Percentiles rank a stretch among this genome's conserved stretches.
Evolutionary conservation across 2,888 invertebrate genomes (phyloP).

Genomic region (Nebria brevicollis): DNA sequence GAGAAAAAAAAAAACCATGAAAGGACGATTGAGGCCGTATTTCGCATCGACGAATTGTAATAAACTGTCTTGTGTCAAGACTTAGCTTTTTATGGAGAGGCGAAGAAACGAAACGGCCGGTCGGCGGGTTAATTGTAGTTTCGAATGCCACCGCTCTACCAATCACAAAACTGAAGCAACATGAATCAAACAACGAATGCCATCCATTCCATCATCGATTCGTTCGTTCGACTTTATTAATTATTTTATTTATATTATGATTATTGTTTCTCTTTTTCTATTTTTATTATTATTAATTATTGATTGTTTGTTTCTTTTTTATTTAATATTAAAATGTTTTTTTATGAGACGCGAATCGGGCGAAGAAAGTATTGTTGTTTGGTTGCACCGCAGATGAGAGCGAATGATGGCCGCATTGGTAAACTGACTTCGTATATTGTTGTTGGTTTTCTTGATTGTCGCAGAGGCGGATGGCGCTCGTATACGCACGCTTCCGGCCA

Average conservation of each 20-base stretch:
- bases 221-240: conserved; percentile 36
- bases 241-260: conserved; percentile 41
- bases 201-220: conserved; percentile 5
- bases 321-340: conserved; percentile 48
- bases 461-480: conserved; percentile 1
- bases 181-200: background rate
- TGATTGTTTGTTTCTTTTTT: conserved; percentile 36
- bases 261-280: conserved; percentile 42
- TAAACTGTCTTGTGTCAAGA: conserved; percentile 47
- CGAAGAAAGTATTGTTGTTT: conserved; percentile 46
- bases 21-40: conserved; percentile 46
- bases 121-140: conserved; percentile 11
- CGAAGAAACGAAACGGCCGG: conserved; percentile 43
- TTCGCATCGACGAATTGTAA: conserved; percentile 47
- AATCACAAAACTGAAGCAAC: background rate
- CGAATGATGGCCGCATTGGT: conserved; percentile 6
- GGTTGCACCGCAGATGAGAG: conserved; percentile 3
- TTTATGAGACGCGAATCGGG: conserved; percentile 54
- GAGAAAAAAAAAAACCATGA: conserved; percentile 37
- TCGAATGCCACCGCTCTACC: background rate
- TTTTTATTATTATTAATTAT: conserved; percentile 44
- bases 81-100: conserved; percentile 48
- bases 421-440: background rate
- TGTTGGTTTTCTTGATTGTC: background rate
- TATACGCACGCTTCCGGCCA: conserved; percentile 49